Base-by-base conservation (phyloP, 2,113 vertebrate species). In the Eurystomus gularis region DNA sequence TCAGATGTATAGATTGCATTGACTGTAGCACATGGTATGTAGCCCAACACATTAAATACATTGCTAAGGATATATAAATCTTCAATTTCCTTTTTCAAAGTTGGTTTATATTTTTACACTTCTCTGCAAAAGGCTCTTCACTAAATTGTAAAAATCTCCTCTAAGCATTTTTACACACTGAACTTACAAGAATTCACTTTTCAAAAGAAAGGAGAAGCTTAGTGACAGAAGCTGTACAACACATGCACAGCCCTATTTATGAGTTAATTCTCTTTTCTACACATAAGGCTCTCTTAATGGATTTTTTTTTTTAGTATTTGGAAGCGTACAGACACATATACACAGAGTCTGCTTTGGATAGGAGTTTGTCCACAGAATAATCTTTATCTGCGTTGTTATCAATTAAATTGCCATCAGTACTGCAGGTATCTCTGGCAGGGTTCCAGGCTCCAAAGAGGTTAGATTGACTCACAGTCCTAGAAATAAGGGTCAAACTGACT, bases 401-500 rank as follows among this genome's bases (percentile, higher is more conserved):
- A 94, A 73, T 70, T 91, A 96, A 85, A 88, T 69, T 94, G 55
- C 83, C 60, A 42, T 75, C 54, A 91, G 83, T 75, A 61, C 79
- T 77, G 60, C 71, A 90, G 54, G 48, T 70, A 80, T 35, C 80
- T 68, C 83, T 92, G 88, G 88, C 90, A 86, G 60, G 10, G 46
- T 95, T 96, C 87, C 95, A 95, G 46, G 57, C 40, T 87, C 64
- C 54, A 72, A 42, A 68, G 79, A 90, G 65, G 64, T 42, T 95
- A 93, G 77, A 86, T 66, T 77, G 72, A 95, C 76, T 94, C 10
- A 9, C 25, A 82, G 58, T 39, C 92, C 94, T 65, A 90, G 60
- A 96, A 97, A 86, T 39, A 58, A 93, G 71, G 85, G 80, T 97
- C 91, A 96, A 93, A 94, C 25, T 51, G 44, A 91, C 64, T 90